Evolutionary conservation across 2,113 vertebrate genomes (phyloP).

Genomic region (Phylloscopus whistleri): DNA sequence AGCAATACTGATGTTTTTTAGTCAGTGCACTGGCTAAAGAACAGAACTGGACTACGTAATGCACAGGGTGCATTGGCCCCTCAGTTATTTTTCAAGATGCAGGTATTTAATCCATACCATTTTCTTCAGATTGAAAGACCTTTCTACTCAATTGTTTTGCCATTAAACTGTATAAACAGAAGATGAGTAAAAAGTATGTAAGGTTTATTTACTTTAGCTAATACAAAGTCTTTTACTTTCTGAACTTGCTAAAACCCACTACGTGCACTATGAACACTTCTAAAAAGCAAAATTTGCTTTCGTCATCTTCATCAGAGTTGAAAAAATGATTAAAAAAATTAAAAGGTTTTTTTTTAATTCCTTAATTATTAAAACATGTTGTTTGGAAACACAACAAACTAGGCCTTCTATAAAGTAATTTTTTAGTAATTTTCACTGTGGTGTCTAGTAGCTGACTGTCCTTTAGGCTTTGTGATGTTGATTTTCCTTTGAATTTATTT

Average conservation of each 20-base stretch:
- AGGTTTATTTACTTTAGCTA: background rate
- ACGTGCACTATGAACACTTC: background rate
- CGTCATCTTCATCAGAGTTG: background rate
- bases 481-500: background rate
- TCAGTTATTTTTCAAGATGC: background rate
- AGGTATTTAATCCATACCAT: background rate
- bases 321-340: background rate
- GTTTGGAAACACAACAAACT: background rate
- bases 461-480: background rate
- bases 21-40: background rate
- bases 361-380: background rate
- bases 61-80: background rate
- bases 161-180: background rate
- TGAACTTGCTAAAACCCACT: background rate
- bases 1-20: background rate
- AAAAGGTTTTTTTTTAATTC: background rate
- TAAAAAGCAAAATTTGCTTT: background rate
- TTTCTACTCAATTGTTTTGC: background rate
- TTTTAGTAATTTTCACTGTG: background rate
- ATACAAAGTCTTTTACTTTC: background rate
- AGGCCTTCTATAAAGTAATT: background rate
- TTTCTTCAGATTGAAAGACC: background rate
- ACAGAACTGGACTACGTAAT: background rate
- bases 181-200: background rate
- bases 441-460: background rate